phyloP scores from a whole-genome alignment of 2,797 vertebrate species.

The Microchirus variegatus region DNA sequence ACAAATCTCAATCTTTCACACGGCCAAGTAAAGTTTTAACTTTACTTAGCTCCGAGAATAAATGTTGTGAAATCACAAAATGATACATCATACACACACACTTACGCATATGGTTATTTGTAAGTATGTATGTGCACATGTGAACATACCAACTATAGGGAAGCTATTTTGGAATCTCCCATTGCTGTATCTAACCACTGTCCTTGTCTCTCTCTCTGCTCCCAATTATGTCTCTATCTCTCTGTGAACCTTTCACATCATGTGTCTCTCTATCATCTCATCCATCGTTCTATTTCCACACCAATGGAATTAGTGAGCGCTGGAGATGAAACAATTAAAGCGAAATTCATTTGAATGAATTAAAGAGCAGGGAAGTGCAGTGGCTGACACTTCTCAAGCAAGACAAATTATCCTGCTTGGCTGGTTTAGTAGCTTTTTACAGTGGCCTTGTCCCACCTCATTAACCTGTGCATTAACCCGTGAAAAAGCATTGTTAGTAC shows the following conservation, averaged over 20 bases:
- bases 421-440: conserved; percentile 64
- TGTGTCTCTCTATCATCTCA: conserved; percentile 17
- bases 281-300: conserved; percentile 32
- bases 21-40: conserved; percentile 67
- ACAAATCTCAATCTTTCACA: conserved; percentile 55
- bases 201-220: conserved; percentile 13
- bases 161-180: conserved; percentile 18
- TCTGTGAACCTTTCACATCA: conserved; percentile 31
- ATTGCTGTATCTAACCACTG: conserved; percentile 18
- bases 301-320: conserved; percentile 70
- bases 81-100: conserved; percentile 17
- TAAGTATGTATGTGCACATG: too few species aligned
- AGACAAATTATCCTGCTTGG: conserved; percentile 69
- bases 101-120: neutral
- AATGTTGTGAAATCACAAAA: conserved; percentile 75
- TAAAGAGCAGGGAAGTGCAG: conserved; percentile 62
- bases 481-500: conserved; percentile 50
- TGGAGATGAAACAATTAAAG: conserved; percentile 75
- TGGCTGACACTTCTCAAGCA: conserved; percentile 65
- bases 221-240: conserved; percentile 32
- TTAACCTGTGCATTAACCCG: conserved; percentile 65
- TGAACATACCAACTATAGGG: conserved; percentile 8
- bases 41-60: conserved; percentile 49
- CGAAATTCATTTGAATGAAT: conserved; percentile 76
- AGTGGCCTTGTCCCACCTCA: conserved; percentile 65